Base-by-base conservation (phyloP, 2,113 vertebrate genomes). In the Corythornis vintsioides region DNA sequence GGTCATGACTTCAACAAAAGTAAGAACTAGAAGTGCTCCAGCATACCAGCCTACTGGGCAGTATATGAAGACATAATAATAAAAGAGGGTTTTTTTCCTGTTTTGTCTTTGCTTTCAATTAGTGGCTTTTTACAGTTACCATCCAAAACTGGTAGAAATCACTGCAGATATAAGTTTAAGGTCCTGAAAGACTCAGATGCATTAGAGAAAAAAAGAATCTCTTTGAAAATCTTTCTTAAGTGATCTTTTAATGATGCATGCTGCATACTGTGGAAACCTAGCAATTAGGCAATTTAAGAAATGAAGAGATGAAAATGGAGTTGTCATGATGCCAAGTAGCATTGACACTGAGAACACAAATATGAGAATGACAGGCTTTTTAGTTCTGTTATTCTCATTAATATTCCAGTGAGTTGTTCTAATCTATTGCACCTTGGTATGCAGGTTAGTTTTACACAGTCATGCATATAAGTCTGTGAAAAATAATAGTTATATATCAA, bases 241-340 rank as follows among this genome's bases (percentile, higher is more conserved):
- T 47, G 57, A 71, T 90, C 69, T 86, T 93, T 81, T 86, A 81
- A 93, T 35, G 38, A 88, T 64, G 35, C 47, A 47, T 47, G 47
- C 76, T 83, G 73, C 29, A 74, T 48, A 53, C 11, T 78, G 38
- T 48, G 88, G 73, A 81, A 93, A 84, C 43, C 26, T 66, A 86
- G 69, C 43, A 94, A 81, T 92, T 88, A 93, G 77, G 22, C 57
- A 77, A 72, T 75, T 94, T 75, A 84, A 78, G 57, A 78, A 78
- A 55, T 15, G 13, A 88, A 64, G n/a, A 63, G 38, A 84, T n/a
- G 78, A 77, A 94, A 90, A 81, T 14, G 53, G 61, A 24, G 43
- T 90, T 94, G 81, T 78, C 83, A n/a, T 56, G 65, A 75, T 78
- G 86, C 86, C 91, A 93, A 92, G 29, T 28, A 92, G 29, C 70